phyloP scores from a whole-genome alignment of 2,113 vertebrate genomes.

The Orthonyx spaldingii region DNA sequence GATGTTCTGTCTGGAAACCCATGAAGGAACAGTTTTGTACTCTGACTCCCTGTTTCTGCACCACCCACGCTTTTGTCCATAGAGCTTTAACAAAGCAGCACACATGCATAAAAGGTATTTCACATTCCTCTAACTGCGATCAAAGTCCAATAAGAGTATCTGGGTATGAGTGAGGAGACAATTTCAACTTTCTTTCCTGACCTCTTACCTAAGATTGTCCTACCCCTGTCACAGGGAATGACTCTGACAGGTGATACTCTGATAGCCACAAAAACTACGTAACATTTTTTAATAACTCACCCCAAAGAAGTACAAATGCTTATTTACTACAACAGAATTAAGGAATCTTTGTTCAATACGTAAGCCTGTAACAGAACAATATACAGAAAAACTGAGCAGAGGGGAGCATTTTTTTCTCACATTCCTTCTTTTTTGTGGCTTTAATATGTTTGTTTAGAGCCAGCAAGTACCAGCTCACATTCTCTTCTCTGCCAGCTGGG shows the following conservation, averaged over 20 bases:
- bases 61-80: background rate
- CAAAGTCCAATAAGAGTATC: background rate
- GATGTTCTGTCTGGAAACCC: background rate
- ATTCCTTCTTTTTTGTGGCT: background rate
- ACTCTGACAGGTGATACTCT: background rate
- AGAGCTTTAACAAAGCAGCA: background rate
- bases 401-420: accelerated
- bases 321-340: background rate
- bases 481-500: background rate
- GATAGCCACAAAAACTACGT: background rate
- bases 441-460: background rate
- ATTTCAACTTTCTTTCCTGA: background rate
- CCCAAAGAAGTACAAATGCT: background rate
- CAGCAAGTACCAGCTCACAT: background rate
- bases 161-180: background rate
- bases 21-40: accelerated
- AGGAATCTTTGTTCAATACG: background rate
- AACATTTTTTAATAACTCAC: background rate
- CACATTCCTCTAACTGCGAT: background rate
- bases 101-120: background rate
- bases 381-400: background rate
- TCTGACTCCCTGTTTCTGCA: background rate
- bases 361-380: background rate
- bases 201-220: background rate
- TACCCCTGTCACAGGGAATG: background rate